Conservation (phyloP, 2,888 invertebrate species). For the Uloborus plumipes region DNA sequence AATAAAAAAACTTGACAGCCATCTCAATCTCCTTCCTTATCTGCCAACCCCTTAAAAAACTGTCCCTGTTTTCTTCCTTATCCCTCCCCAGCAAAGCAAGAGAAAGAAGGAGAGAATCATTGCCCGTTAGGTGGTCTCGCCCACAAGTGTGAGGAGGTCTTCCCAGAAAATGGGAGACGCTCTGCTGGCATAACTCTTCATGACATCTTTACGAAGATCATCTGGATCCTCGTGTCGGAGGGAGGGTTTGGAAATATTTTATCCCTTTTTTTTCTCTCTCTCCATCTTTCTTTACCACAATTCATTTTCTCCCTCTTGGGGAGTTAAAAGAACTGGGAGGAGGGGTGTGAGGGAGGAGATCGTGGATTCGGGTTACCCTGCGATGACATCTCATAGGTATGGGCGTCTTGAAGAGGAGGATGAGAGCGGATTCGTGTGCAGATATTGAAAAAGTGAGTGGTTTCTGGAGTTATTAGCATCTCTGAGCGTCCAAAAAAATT, state of each 20-base stretch:
- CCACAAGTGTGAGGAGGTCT: conserved; percentile 3
- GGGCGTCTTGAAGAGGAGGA: conserved; percentile 38
- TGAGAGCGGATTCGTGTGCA: conserved; percentile 29
- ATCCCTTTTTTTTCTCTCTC: conserved; percentile 5
- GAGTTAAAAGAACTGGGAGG: neutral
- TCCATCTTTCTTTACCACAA: neutral
- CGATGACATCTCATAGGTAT: conserved; percentile 56
- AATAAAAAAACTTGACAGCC: neutral
- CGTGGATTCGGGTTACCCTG: conserved; percentile 43
- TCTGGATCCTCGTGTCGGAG: conserved; percentile 10
- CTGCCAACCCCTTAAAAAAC: neutral
- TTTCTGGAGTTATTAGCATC: conserved; percentile 17
- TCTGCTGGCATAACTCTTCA: conserved; percentile 44
- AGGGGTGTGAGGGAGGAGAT: neutral
- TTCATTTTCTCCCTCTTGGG: conserved; percentile 7
- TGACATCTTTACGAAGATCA: conserved; percentile 61
- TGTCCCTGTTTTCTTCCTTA: conserved; percentile 4
- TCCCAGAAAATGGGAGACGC: conserved; percentile 31
- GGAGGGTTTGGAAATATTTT: conserved; percentile 26
- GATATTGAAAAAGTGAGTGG: conserved; percentile 20
- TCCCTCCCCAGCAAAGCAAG: neutral
- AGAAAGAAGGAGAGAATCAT: conserved; percentile 15
- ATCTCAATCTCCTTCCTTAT: conserved; percentile 1
- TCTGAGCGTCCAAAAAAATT: too few relatives aligned
- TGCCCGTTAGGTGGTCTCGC: conserved; percentile 9